Evolutionary conservation across 2,113 vertebrate species (phyloP), one percentile per base, ranked within the genome.

Genomic region (Scartelaos histophorus): DNA sequence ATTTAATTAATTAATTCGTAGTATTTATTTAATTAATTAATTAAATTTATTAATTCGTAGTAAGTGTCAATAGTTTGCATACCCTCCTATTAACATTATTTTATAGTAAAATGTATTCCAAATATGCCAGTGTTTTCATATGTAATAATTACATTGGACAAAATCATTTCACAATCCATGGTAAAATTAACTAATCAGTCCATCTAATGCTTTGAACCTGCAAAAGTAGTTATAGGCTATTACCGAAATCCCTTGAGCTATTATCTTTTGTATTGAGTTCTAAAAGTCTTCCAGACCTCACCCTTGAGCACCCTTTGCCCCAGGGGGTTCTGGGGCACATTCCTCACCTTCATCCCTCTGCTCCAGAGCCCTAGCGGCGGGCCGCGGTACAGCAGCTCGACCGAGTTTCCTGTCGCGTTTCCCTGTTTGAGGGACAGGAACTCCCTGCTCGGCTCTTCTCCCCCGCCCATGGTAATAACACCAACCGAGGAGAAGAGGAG

Each of bases 351-450:
- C 34, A 64, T 64, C 61, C 61, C 35, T 0, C 45, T 53, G 10
- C 3, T 77, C 70, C 80, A n/a, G 38, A 62, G 58, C 85, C 86
- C 92, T 83, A 47, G 76, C 60, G 92, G 90, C 72, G 24, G 69
- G 35, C 24, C 1, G 1, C 9, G 0, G 86, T 54, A 88, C 58
- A 51, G 86, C 84, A 81, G 70, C 78, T 51, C 19, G 47, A 56
- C 38, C 34, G 75, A 81, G 90, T 87, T 92, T 93, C 91, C 92
- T 91, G 91, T 90, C 73, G 86, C 89, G 85, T 92, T 89, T 92
- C 89, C 91, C 91, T 90, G 87, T 86, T 84, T 85, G 74, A 87
- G 88, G 87, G 90, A 93, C 91, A 91, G 92, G 92, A 94, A 94
- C 93, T 92, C 89, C 91, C 86, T 78, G 76, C 79, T 78, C 29